Evolutionary conservation across 2,888 invertebrate species (phyloP), one percentile per base, ranked within the genome.

Genomic region (Lypha dubia): DNA sequence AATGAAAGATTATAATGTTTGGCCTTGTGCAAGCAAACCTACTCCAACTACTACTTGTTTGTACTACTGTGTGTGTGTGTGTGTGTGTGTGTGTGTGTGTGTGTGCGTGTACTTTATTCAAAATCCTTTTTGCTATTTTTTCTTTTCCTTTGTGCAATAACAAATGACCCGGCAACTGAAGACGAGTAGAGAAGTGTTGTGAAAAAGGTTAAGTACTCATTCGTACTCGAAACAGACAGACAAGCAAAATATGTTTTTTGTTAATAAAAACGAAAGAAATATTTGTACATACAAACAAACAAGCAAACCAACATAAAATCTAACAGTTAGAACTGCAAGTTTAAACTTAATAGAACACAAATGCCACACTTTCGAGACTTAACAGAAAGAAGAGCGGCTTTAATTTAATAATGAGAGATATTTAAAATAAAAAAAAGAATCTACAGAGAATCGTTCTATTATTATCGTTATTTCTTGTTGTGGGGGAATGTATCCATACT

Each of bases 101-200:
- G n/a, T n/a, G n/a, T n/a, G n/a, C n/a, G n/a, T n/a, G 17, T 65
- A 68, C 41, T 65, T 53, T 75, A 75, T 58, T 51, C 44, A 63
- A 77, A 77, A 84, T 74, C 73, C 62, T 81, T 81, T 77, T 77
- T 77, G 73, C 67, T 68, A 53, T 74, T 41, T 65, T 76, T 62
- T 79, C 41, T 76, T 62, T 79, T 32, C 60, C 73, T 79, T 84
- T 84, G 77, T 80, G 46, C 67, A 80, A 70, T 68, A 81, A 83
- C 79, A 79, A 77, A 76, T 74, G 84, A 81, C 84, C 73, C 81
- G 81, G 76, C 84, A 81, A 84, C 84, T 73, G 77, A 77, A 81
- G 63, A 84, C 71, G 84, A 70, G 77, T 77, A 80, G 46, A 84
- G 76, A 73, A 63, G 75, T 75, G 75, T 84, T 84, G 44, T 68